Evolutionary conservation across 1,140 invertebrate genomes (phyloP).

Genomic region (Chelonus insularis): DNA sequence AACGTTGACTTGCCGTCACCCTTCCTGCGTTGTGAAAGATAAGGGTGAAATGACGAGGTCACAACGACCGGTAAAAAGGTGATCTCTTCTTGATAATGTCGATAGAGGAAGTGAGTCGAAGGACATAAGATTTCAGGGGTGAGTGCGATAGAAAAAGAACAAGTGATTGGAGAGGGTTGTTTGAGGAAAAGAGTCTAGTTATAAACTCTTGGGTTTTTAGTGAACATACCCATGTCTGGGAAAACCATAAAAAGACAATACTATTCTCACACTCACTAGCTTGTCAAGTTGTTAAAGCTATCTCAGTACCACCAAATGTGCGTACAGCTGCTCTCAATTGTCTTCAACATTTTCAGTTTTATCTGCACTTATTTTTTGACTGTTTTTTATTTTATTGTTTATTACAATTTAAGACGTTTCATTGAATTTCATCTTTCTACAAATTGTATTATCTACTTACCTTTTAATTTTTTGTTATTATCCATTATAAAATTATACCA

Average conservation of each 20-base stretch:
- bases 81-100: conserved; percentile 54
- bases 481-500: too few species aligned
- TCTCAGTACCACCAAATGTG: conserved; percentile 17
- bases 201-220: background rate
- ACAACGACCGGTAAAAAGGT: conserved; percentile 61
- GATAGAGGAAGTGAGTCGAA: conserved; percentile 34
- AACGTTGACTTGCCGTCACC: conserved; percentile 29
- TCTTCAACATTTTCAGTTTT: conserved; percentile 5
- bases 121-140: conserved; percentile 27
- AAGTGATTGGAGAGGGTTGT: conserved; percentile 20
- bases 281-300: conserved; percentile 14
- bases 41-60: conserved; percentile 60
- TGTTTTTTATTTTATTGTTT: too few species aligned
- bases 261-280: conserved; percentile 43
- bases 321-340: conserved; percentile 13
- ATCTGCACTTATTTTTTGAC: conserved; percentile 1
- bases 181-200: background rate
- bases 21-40: conserved; percentile 51
- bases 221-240: conserved; percentile 35
- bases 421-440: background rate
- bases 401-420: too few species aligned
- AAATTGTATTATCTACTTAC: conserved; percentile 36
- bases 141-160: conserved; percentile 28
- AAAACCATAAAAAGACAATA: conserved; percentile 56
- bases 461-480: background rate